A percentile compares a stretch with the other conserved stretches of the same genome.
Conservation (phyloP, 2,888 invertebrate genomes). For the Noctua janthina region DNA sequence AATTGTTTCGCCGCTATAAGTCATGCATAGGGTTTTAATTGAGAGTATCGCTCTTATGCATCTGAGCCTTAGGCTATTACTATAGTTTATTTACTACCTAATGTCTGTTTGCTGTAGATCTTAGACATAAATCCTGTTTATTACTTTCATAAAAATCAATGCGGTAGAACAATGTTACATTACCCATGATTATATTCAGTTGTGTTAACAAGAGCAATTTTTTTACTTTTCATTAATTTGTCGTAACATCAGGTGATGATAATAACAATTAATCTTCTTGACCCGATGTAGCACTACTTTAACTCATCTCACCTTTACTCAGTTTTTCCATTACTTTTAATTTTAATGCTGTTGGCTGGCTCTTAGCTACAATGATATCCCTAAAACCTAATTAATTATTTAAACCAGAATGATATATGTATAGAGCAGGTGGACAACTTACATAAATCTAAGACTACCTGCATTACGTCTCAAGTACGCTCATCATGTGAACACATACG, state of each 20-base stretch:
- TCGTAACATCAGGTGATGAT: neutral
- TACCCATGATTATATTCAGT: neutral
- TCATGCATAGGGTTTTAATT: conserved; percentile 86
- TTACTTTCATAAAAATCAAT: conserved; percentile 39
- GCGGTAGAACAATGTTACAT: neutral
- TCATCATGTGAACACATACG: conserved; percentile 47
- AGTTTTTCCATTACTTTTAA: neutral
- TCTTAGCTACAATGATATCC: neutral
- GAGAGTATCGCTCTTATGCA: conserved; percentile 82
- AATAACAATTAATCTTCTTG: neutral
- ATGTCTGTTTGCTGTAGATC: conserved; percentile 56
- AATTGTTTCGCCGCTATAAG: conserved; percentile 87
- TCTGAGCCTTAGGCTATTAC: conserved; percentile 78
- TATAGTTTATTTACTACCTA: conserved; percentile 67
- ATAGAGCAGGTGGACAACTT: neutral
- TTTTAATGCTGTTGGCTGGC: neutral
- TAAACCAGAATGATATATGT: neutral
- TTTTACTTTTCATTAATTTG: neutral
- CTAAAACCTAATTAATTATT: neutral
- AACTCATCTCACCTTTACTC: neutral
- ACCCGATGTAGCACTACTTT: neutral
- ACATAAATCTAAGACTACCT: conserved; percentile 48
- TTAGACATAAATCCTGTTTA: conserved; percentile 46
- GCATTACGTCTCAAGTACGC: conserved; percentile 47
- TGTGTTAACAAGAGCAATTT: too few species aligned